Percentiles rank a stretch among this genome's conserved stretches.
Evolutionary conservation across 2,113 vertebrate species (phyloP).

Genomic region (Spizaetus ornatus): DNA sequence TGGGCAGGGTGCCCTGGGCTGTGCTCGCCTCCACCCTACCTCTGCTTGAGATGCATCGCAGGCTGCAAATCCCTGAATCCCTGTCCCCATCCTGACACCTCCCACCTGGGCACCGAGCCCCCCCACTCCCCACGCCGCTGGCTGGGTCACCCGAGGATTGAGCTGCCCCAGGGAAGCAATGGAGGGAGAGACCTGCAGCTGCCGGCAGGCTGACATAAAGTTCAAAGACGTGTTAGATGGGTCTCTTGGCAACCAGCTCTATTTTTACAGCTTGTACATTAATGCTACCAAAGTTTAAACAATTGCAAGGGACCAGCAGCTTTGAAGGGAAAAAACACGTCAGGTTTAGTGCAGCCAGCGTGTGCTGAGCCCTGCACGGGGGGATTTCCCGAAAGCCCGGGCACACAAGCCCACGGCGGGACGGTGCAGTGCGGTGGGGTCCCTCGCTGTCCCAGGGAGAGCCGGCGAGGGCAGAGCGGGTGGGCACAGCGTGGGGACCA

Average conservation of each 20-base stretch:
- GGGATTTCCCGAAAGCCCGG: neutral
- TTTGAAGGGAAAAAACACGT: neutral
- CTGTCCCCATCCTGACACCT: neutral
- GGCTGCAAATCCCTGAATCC: neutral
- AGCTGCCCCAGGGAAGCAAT: neutral
- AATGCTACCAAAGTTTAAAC: constrained; percentile 38
- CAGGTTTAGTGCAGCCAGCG: neutral
- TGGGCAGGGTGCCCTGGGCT: neutral
- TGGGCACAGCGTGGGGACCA: neutral
- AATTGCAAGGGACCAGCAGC: neutral
- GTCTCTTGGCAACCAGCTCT: constrained; percentile 14
- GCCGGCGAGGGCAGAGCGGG: too few relatives aligned
- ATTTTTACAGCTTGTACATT: constrained; percentile 60
- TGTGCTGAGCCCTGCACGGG: rapidly evolving
- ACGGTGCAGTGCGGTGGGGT: rapidly evolving
- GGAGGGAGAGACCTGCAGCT: neutral
- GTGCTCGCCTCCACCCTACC: neutral
- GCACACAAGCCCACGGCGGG: rapidly evolving
- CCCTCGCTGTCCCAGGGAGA: neutral
- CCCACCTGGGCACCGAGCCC: neutral
- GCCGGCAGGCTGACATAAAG: neutral
- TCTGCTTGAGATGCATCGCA: rapidly evolving
- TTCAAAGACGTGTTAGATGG: neutral
- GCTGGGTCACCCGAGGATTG: neutral
- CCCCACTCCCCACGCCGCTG: rapidly evolving